These are phyloP conservation scores for Calliscelio sp. DNA, from an alignment of 2,888 invertebrate genomes.

Conservation along the genomic window DNA sequence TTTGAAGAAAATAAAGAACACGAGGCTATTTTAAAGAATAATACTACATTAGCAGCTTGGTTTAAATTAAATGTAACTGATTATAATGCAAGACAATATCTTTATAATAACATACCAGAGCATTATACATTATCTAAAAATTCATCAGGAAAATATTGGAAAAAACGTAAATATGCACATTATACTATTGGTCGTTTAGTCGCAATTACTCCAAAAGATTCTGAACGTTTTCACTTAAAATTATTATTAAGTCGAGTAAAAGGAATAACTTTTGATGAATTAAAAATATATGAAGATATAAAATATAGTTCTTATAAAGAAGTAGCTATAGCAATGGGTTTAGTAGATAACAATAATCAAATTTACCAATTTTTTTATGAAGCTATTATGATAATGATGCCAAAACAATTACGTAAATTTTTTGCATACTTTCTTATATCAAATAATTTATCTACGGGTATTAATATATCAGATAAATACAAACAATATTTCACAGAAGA, in stretches of 20 bases:
- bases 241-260: not conserved
- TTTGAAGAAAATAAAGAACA: too few species aligned
- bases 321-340: constrained; percentile 12
- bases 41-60: not conserved
- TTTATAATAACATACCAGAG: not conserved
- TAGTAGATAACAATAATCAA: not conserved
- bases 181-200: not conserved
- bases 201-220: not conserved
- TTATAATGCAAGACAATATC: not conserved
- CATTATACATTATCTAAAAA: not conserved
- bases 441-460: not conserved
- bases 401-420: not conserved
- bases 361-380: not conserved
- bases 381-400: constrained; percentile 1
- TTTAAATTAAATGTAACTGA: not conserved
- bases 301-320: constrained; percentile 15
- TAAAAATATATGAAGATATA: not conserved
- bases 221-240: not conserved
- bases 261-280: not conserved
- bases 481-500: not conserved
- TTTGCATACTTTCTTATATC: not conserved
- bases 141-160: not conserved
- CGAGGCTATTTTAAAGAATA: too few species aligned
- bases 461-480: constrained; percentile 5
- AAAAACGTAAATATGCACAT: not conserved